phyloP scores from a whole-genome alignment of 2,888 invertebrate genomes.

The Drosophila macrospina region DNA sequence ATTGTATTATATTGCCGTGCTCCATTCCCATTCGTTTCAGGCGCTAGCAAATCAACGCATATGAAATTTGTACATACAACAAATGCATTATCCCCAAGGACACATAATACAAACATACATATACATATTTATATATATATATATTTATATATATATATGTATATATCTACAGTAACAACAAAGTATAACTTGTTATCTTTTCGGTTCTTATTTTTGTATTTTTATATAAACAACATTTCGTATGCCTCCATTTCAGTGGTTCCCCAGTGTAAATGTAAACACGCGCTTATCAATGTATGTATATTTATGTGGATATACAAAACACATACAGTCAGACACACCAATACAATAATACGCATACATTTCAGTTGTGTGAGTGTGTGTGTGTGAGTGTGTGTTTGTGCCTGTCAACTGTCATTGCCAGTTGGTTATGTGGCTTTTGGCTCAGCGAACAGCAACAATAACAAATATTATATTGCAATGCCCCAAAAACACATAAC shows the following conservation, averaged over 20 bases:
- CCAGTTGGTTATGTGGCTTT: slow-evolving; percentile 78
- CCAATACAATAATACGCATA: slow-evolving; percentile 20
- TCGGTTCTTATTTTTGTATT: slow-evolving; percentile 20
- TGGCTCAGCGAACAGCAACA: slow-evolving; percentile 57
- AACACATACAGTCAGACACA: slow-evolving; percentile 14
- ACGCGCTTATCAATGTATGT: slow-evolving; percentile 67
- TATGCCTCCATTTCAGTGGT: slow-evolving; percentile 57
- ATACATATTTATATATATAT: too few relatives aligned
- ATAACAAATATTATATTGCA: slow-evolving; percentile 40
- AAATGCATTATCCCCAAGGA: slow-evolving; percentile 53
- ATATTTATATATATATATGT: too few relatives aligned
- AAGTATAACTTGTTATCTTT: slow-evolving; percentile 72
- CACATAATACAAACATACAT: slow-evolving; percentile 22
- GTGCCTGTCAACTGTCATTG: slow-evolving; percentile 77
- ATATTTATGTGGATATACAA: slow-evolving; percentile 17
- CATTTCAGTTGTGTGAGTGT: too few relatives aligned
- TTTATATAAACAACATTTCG: slow-evolving; percentile 52
- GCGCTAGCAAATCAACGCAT: slow-evolving; percentile 65
- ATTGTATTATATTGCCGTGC: slow-evolving; percentile 9
- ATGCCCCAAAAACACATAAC: slow-evolving; percentile 58
- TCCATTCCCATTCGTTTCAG: slow-evolving; percentile 33
- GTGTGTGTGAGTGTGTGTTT: slow-evolving; percentile 31
- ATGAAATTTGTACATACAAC: slow-evolving; percentile 62
- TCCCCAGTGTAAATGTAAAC: slow-evolving; percentile 77
- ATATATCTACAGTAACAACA: slow-evolving; percentile 45